Conservation (phyloP, 53 echinoderm and acorn worm genomes). For the Luidia sarsii region DNA sequence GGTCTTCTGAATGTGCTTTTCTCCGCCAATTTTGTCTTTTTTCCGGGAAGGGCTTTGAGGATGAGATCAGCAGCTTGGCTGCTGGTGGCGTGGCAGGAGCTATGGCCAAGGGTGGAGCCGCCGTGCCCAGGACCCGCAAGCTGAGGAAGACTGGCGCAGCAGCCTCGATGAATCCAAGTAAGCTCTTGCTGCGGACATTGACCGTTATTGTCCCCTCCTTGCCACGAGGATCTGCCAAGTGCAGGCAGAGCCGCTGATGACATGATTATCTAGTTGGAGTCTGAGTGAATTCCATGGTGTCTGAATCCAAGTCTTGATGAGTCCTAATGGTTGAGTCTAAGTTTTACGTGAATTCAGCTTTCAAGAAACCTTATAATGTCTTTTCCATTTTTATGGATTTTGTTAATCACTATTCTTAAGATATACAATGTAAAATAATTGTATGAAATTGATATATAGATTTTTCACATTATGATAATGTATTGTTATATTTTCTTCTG, state of each 20-base stretch:
- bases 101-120: neutral
- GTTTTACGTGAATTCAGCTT: too few species aligned
- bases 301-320: too few species aligned
- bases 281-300: neutral
- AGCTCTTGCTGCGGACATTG: neutral
- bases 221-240: neutral
- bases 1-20: too few species aligned
- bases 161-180: neutral
- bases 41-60: conserved; percentile 38
- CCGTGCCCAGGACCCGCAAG: neutral
- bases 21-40: too few species aligned
- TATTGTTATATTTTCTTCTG: too few species aligned
- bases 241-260: neutral
- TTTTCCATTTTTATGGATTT: too few species aligned
- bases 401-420: too few species aligned
- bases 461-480: too few species aligned
- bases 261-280: neutral
- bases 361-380: too few species aligned
- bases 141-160: neutral
- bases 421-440: too few species aligned
- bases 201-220: neutral
- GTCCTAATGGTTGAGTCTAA: too few species aligned
- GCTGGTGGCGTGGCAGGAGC: neutral
- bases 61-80: conserved; percentile 3
- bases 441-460: too few species aligned